These are phyloP conservation scores for Drosophila picticornis DNA, from an alignment of 2,888 invertebrate species.

Conservation along the genomic window DNA sequence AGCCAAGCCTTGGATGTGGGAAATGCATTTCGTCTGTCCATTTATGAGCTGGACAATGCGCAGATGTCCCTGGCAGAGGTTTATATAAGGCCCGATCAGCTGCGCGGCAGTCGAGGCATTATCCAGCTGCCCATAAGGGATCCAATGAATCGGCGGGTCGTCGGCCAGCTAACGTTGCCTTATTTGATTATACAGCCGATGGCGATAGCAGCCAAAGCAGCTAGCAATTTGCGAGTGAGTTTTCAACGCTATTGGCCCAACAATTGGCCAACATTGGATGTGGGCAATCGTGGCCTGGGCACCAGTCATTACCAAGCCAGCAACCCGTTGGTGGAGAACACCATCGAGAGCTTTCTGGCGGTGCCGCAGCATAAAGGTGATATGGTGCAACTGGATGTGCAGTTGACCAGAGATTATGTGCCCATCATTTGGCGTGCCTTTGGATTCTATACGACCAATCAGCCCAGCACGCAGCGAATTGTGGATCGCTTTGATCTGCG, in stretches of 20 bases:
- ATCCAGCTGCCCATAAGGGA: constrained; percentile 88
- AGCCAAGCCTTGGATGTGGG: constrained; percentile 59
- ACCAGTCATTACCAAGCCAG: constrained; percentile 91
- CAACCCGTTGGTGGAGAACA: constrained; percentile 93
- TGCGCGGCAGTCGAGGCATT: constrained; percentile 90
- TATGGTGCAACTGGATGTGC: constrained; percentile 99
- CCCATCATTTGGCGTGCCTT: constrained; percentile 99
- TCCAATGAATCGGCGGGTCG: constrained; percentile 89
- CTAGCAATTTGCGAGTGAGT: constrained; percentile 91
- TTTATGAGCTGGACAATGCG: constrained; percentile 44
- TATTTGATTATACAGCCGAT: constrained; percentile 86
- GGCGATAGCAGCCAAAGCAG: constrained; percentile 69
- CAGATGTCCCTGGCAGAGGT: constrained; percentile 89
- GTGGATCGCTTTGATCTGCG: constrained; percentile 91
- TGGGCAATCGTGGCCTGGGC: constrained; percentile 97
- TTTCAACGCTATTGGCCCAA: constrained; percentile 95
- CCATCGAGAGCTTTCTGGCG: constrained; percentile 95
- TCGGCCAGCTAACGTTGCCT: constrained; percentile 90
- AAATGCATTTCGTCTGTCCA: constrained; percentile 64
- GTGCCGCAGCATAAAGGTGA: constrained; percentile 97
- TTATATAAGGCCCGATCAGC: constrained; percentile 92
- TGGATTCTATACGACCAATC: constrained; percentile 87
- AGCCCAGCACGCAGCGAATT: constrained; percentile 87
- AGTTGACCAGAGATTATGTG: constrained; percentile 96
- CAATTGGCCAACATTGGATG: constrained; percentile 94